These are phyloP conservation scores for Drosophila athabasca DNA, from an alignment of 1,140 invertebrate species.

Conservation along the genomic window DNA sequence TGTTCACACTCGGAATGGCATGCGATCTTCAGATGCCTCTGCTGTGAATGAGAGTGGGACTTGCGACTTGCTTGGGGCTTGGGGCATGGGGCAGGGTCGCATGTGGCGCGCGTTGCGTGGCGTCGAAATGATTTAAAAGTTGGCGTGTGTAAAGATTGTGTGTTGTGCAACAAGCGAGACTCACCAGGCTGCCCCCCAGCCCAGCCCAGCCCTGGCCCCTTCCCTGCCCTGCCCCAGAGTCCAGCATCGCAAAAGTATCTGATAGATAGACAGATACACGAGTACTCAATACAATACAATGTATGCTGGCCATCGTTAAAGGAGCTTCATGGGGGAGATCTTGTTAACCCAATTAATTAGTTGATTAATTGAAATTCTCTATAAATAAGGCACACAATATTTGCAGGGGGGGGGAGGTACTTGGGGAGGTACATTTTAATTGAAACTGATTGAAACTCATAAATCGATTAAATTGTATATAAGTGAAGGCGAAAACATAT, in stretches of 20 bases:
- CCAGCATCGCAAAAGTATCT: constrained; percentile 4
- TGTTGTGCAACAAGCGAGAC: not conserved
- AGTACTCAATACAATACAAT: no score
- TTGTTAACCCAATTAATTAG: constrained; percentile 11
- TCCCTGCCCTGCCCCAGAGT: not conserved
- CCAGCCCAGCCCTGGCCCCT: no score
- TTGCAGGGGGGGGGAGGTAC: no score
- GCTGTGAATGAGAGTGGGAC: constrained; percentile 25
- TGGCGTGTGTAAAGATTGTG: constrained; percentile 48
- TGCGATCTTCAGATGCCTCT: constrained; percentile 61
- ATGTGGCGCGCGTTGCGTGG: constrained; percentile 56
- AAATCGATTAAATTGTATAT: no score
- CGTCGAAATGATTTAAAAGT: constrained; percentile 65
- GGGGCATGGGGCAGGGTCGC: constrained; percentile 2
- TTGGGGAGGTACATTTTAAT: no score
- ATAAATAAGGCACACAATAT: no score
- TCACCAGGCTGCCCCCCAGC: not conserved
- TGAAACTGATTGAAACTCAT: no score
- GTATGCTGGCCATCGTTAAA: no score
- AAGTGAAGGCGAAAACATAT: no score
- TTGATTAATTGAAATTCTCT: no score
- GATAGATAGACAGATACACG: no score
- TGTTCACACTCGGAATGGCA: constrained; percentile 66
- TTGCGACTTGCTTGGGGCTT: not conserved
- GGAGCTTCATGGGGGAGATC: constrained; percentile 5